Evolutionary conservation across 2,113 vertebrate species (phyloP), one percentile per base, ranked within the genome.

Genomic region (Entosphenus tridentatus): DNA sequence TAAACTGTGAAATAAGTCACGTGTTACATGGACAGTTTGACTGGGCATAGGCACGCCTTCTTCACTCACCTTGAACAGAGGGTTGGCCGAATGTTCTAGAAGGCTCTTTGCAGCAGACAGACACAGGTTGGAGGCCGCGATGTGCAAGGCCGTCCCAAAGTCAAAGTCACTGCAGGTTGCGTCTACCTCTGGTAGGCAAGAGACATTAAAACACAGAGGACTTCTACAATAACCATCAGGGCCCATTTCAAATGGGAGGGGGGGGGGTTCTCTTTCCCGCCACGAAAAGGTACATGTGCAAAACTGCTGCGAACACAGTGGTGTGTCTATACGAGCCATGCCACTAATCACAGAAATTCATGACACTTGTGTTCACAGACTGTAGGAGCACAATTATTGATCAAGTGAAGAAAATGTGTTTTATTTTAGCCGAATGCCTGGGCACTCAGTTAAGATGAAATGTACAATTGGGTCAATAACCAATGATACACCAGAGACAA

Each of bases 91-190:
- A 8, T 86, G 80, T 77, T 95, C 87, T 81, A 98, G 69, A 70
- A 98, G 84, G 76, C 85, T 85, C 73, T 81, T 87, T 75, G 88
- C 85, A 56, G 90, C 83, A 70, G 86, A 83, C 68, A 82, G 78
- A 73, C 93, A 98, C 57, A 96, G 79, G 80, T 98, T 96, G 74
- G 87, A 88, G 0, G 90, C 87, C 7, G 93, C 86, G 56, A 98
- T 96, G 73, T 96, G 93, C 74, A 98, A 80, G 62, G 92, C 83
- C 16, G 92, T 98, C 78, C 92, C 92, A 74, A 96, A 98, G 78
- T 88, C 84, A 76, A 96, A 96, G 79, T 98, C 93, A 74, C 88
- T 91, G 78, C 92, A 98, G 73, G 93, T 98, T 74, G 88, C 85
- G 73, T 98, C 90, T 70, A 95, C 84, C 76, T 93, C 93, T 96